phyloP scores from a whole-genome alignment of 2,113 vertebrate species.

The Sylvietta virens region DNA sequence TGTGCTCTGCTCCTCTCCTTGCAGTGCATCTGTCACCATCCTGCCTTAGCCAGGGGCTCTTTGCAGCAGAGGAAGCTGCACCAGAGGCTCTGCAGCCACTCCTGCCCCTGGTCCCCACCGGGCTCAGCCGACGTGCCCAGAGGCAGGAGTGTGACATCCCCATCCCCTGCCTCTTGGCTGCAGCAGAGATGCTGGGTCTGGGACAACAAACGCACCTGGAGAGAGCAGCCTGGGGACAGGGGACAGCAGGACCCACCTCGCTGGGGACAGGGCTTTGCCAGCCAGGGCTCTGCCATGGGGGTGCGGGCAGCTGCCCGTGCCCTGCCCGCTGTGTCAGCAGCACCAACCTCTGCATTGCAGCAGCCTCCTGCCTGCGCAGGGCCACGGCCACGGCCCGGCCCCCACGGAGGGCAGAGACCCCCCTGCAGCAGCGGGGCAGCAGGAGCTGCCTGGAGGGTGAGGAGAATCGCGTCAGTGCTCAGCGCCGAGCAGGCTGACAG shows the following conservation, averaged over 20 bases:
- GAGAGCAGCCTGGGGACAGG: not conserved
- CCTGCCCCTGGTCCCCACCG: not conserved
- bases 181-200: not conserved
- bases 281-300: not conserved
- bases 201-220: not conserved
- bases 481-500: not conserved
- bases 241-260: not conserved
- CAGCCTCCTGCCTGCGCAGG: not conserved
- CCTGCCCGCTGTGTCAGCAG: not conserved
- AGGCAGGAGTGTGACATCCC: not conserved
- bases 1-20: not conserved
- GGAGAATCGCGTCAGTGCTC: not conserved
- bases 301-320: not conserved
- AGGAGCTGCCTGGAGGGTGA: not conserved
- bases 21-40: not conserved
- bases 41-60: not conserved
- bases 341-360: conserved; percentile 50
- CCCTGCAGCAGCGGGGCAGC: not conserved
- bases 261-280: not conserved
- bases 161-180: not conserved
- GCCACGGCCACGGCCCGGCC: not conserved
- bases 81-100: not conserved
- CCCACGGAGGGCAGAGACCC: not conserved
- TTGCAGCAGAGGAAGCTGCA: not conserved
- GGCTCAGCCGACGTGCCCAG: not conserved